Evolutionary conservation across 2,888 invertebrate species (phyloP).

Genomic region (Colostygia pectinataria): DNA sequence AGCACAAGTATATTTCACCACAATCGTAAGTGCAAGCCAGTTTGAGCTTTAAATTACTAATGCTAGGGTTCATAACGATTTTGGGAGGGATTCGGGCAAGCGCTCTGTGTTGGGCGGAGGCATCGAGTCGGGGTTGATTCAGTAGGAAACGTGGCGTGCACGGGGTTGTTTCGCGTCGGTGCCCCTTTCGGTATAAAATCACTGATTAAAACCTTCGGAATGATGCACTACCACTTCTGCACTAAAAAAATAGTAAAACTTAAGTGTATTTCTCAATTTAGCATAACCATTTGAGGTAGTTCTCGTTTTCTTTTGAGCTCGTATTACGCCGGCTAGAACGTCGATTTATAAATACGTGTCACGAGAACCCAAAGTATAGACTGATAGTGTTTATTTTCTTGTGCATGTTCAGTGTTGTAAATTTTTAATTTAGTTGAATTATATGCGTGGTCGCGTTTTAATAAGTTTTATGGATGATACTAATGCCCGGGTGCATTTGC

Average conservation of each 20-base stretch:
- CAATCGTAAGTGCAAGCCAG: conserved; percentile 43
- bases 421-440: background rate
- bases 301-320: conserved; percentile 31
- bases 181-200: conserved; percentile 65
- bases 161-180: conserved; percentile 66
- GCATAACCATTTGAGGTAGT: conserved; percentile 6
- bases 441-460: conserved; percentile 45
- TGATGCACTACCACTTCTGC: conserved; percentile 60
- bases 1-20: conserved; percentile 76
- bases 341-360: conserved; percentile 64
- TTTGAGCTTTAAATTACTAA: conserved; percentile 43
- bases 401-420: conserved; percentile 21
- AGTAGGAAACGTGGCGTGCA: conserved; percentile 75
- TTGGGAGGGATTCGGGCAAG: conserved; percentile 61
- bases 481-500: conserved; percentile 73
- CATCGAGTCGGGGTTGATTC: conserved; percentile 78
- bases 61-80: conserved; percentile 45
- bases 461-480: conserved; percentile 63
- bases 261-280: conserved; percentile 44
- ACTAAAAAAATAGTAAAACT: conserved; percentile 50
- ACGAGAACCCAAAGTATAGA: conserved; percentile 46
- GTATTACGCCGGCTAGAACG: conserved; percentile 56
- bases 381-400: conserved; percentile 47
- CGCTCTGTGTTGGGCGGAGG: conserved; percentile 82
- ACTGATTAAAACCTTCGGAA: conserved; percentile 72